These are phyloP conservation scores for Xanthia togata DNA, from an alignment of 2,888 invertebrate genomes.

Conservation along the genomic window DNA sequence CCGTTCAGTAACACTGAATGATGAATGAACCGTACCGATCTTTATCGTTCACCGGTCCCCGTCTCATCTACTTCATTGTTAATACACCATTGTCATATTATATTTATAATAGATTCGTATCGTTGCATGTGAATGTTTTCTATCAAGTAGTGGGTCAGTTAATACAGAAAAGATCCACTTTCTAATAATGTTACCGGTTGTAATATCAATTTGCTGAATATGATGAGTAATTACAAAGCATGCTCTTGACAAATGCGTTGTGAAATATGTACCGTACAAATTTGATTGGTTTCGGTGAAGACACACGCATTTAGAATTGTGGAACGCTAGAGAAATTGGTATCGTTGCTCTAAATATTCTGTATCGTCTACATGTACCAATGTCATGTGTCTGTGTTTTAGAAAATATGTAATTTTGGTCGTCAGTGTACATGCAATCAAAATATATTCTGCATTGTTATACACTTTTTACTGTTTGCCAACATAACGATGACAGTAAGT, in stretches of 20 bases:
- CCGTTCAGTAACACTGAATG: constrained; percentile 72
- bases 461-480: background rate
- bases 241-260: constrained; percentile 87
- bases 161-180: constrained; percentile 70
- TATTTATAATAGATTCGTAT: constrained; percentile 84
- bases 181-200: constrained; percentile 78
- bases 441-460: background rate
- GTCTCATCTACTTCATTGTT: constrained; percentile 82
- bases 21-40: constrained; percentile 82
- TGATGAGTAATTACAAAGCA: constrained; percentile 86
- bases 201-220: constrained; percentile 86
- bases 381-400: constrained; percentile 15
- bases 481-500: background rate
- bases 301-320: constrained; percentile 59
- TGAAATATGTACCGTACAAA: constrained; percentile 86
- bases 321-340: constrained; percentile 37
- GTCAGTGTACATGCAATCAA: background rate
- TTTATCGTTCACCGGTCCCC: constrained; percentile 71
- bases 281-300: constrained; percentile 82
- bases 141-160: constrained; percentile 71
- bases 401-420: constrained; percentile 25
- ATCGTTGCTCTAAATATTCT: constrained; percentile 41
- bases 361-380: constrained; percentile 16
- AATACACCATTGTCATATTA: constrained; percentile 85
- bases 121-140: constrained; percentile 75